Evolutionary conservation across 2,113 vertebrate species (phyloP), one percentile per base, ranked within the genome.

Genomic region (Heterochromis multidens): DNA sequence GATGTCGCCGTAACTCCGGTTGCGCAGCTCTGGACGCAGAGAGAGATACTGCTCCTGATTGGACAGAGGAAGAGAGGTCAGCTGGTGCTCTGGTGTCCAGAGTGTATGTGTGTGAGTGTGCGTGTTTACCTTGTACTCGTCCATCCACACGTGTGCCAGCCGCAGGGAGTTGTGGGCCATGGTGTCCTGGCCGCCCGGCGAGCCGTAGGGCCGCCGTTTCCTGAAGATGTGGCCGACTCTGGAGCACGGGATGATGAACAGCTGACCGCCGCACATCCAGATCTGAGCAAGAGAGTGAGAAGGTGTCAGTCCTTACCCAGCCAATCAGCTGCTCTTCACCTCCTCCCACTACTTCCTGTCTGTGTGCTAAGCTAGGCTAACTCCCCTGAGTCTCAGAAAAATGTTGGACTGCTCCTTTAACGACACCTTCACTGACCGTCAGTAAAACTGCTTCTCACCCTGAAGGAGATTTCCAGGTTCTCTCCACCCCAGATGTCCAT

Each of bases 401-500:
- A 2, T 43, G 37, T 43, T n/a, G 4, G 35, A 67, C 65, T 72
- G 40, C 65, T 52, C 43, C 43, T 31, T 74, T 52, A 72, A 59
- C 1, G 7, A 58, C 9, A 0, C 46, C 61, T 87, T 83, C 80
- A 77, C n/a, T 77, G 54, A 83, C 70, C 1, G 7, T 58, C 11
- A 27, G 78, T 56, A 25, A 86, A 84, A 46, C 40, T 1, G 4
- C 1, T 0, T 21, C 84, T 93, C 78, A 99, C 98, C 96, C 99
- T 96, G 90, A 99, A 99, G 46, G 99, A 99, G 90, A 99, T 98
- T 90, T 99, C 99, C 92, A 99, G 93, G 87, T 99, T 99, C 77
- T 99, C 99, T 62, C 99, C 99, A 72, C 99, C 99, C 99, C 99
- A 99, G 94, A 99, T 99, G 91, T 99, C 98, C 99, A 99, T 99